Evolutionary conservation across 2,888 invertebrate species (phyloP).

Genomic region (Pachliopta kotzebuea): DNA sequence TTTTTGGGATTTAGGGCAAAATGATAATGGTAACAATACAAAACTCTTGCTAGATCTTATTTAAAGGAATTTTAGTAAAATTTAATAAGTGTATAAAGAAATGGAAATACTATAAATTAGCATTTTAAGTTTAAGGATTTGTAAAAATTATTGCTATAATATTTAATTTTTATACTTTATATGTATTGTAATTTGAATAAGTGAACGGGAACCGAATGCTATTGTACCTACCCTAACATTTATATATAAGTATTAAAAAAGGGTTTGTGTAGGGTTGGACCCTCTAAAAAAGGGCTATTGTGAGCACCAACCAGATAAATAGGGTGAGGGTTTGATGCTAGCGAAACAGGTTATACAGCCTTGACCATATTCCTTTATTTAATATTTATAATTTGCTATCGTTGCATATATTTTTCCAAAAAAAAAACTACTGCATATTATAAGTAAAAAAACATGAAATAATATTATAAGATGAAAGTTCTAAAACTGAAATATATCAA

Average conservation of each 20-base stretch:
- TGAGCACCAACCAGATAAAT: constrained; percentile 18
- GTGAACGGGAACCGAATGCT: neutral
- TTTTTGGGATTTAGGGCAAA: no score
- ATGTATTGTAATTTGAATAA: neutral
- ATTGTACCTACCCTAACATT: constrained; percentile 8
- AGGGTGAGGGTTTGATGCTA: constrained; percentile 22
- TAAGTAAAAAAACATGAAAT: no score
- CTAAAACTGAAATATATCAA: no score
- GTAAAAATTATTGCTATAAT: neutral
- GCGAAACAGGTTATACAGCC: constrained; percentile 10
- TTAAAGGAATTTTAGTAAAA: no score
- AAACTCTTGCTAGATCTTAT: no score
- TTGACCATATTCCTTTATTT: constrained; percentile 5
- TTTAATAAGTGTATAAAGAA: no score
- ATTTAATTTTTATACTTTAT: neutral
- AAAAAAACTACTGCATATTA: no score
- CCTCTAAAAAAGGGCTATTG: constrained; percentile 22
- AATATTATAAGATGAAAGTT: no score
- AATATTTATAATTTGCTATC: neutral
- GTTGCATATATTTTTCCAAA: neutral
- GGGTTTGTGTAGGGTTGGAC: constrained; percentile 27
- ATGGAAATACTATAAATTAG: no score
- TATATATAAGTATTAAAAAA: constrained; percentile 2
- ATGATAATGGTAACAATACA: no score
- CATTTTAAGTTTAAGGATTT: neutral